phyloP scores from a whole-genome alignment of 2,888 invertebrate species.

The Cheilosia variabilis region DNA sequence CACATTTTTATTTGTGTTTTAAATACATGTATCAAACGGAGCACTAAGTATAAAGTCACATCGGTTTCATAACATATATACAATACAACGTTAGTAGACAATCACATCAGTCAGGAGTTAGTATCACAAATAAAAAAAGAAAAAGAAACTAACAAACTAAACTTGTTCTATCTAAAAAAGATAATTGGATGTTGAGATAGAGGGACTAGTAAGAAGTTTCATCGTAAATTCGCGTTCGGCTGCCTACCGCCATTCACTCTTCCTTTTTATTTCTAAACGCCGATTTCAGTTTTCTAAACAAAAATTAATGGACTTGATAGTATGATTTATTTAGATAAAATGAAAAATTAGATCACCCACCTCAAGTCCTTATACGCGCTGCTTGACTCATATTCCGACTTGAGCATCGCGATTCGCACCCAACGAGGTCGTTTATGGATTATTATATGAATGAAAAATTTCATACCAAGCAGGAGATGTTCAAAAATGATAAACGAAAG shows the following conservation, averaged over 20 bases:
- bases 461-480: constrained; percentile 87
- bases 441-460: constrained; percentile 87
- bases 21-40: constrained; percentile 9
- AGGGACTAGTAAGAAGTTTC: constrained; percentile 9
- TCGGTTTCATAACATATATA: neutral
- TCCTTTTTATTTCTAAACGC: constrained; percentile 79
- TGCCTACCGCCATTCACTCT: constrained; percentile 47
- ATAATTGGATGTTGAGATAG: constrained; percentile 31
- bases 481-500: constrained; percentile 88
- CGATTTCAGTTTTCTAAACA: constrained; percentile 80
- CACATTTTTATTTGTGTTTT: neutral
- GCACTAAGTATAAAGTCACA: constrained; percentile 5
- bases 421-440: constrained; percentile 89
- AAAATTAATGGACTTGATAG: constrained; percentile 8
- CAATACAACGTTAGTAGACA: constrained; percentile 20
- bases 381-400: constrained; percentile 86
- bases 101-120: constrained; percentile 47
- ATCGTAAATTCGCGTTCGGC: neutral
- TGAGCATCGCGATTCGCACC: constrained; percentile 87
- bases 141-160: neutral
- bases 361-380: constrained; percentile 86
- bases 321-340: neutral
- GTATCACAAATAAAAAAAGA: constrained; percentile 9
- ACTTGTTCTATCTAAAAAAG: constrained; percentile 56
- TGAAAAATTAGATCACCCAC: constrained; percentile 70